Evolutionary conservation across 2,888 invertebrate species (phyloP).

Genomic region (Fragum whitleyi): DNA sequence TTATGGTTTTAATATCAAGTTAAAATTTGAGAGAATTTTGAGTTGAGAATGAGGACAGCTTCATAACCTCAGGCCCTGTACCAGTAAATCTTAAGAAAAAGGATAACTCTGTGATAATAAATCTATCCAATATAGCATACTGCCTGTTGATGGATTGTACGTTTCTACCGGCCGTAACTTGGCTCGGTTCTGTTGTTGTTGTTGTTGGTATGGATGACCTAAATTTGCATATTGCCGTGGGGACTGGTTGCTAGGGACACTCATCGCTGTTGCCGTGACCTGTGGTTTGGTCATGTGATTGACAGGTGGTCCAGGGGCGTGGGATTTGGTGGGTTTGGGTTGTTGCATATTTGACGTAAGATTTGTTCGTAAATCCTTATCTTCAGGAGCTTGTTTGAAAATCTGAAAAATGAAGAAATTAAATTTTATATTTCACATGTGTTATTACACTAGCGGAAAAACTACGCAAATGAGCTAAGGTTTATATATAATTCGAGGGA

Average conservation of each 20-base stretch:
- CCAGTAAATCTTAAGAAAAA: no score
- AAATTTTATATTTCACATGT: no score
- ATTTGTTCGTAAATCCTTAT: slow-evolving; percentile 70
- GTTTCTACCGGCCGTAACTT: slow-evolving; percentile 73
- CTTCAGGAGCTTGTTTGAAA: slow-evolving; percentile 80
- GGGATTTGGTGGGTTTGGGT: slow-evolving; percentile 26
- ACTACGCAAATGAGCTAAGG: no score
- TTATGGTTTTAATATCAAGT: no score
- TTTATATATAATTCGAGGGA: no score
- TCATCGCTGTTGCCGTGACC: slow-evolving; percentile 56
- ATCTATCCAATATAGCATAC: slow-evolving; percentile 62
- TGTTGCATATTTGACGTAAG: slow-evolving; percentile 42
- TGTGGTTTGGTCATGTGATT: slow-evolving; percentile 47
- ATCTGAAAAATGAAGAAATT: slow-evolving; percentile 69
- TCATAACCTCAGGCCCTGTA: no score
- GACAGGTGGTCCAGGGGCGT: slow-evolving; percentile 47
- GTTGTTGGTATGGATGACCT: slow-evolving; percentile 60
- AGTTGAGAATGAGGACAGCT: no score
- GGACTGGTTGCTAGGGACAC: slow-evolving; percentile 35
- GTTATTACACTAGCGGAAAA: no score
- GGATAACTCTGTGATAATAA: no score
- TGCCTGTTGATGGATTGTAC: slow-evolving; percentile 74
- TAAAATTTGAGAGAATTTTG: no score
- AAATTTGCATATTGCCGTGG: slow-evolving; percentile 71
- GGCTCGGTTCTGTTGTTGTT: slow-evolving; percentile 42